Evolutionary conservation across 2,113 vertebrate species (phyloP).

Genomic region (Ramphastos sulfuratus): DNA sequence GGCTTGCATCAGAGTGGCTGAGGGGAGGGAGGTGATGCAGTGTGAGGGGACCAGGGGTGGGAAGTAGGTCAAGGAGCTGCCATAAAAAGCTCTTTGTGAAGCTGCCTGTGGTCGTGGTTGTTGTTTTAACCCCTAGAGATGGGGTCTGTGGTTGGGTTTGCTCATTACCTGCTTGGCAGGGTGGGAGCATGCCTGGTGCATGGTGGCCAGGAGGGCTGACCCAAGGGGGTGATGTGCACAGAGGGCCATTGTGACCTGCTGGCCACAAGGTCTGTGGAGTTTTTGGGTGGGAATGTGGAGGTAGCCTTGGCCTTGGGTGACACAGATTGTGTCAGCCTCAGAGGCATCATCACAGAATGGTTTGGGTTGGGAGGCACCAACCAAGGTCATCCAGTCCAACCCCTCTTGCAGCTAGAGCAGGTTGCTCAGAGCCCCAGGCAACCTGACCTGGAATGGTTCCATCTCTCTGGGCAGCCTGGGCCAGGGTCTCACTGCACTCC

Average conservation of each 20-base stretch:
- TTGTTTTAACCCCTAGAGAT: background rate
- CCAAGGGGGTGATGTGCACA: background rate
- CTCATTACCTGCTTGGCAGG: background rate
- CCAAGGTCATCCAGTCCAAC: too few species aligned
- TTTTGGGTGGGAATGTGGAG: background rate
- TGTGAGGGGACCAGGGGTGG: fast-evolving
- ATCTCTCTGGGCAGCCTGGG: too few species aligned
- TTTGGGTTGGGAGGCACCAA: too few species aligned
- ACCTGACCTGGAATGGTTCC: too few species aligned
- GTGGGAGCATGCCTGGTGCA: background rate
- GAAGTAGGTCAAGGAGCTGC: background rate
- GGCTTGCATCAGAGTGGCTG: fast-evolving
- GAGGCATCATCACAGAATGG: background rate
- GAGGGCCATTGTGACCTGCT: background rate
- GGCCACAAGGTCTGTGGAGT: background rate
- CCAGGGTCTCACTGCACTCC: too few species aligned
- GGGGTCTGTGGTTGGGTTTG: fast-evolving
- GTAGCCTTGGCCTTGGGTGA: background rate
- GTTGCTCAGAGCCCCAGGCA: too few species aligned
- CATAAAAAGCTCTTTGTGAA: background rate
- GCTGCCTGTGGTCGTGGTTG: fast-evolving
- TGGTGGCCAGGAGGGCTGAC: background rate
- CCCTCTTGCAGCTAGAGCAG: too few species aligned
- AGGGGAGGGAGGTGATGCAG: fast-evolving
- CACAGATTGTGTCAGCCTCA: background rate